Conservation (phyloP, 2,888 invertebrate species). For the Chouioia cunea region DNA sequence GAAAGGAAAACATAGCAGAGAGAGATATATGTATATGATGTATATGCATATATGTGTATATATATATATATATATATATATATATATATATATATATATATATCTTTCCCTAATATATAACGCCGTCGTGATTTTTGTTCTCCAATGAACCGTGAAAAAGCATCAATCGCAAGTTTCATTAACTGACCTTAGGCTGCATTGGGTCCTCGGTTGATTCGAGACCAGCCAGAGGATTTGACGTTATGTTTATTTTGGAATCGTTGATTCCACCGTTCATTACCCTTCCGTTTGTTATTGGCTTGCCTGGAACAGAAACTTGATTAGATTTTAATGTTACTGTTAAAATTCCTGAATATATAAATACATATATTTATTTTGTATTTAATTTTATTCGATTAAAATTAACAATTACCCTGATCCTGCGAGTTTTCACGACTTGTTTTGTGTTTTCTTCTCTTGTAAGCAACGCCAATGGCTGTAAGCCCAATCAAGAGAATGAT, state of each 20-base stretch:
- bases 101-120: too few species aligned
- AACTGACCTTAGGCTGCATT: slow-evolving; percentile 67
- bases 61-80: too few species aligned
- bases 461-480: slow-evolving; percentile 66
- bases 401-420: slow-evolving; percentile 58
- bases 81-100: too few species aligned
- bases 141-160: slow-evolving; percentile 44
- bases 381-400: too few species aligned
- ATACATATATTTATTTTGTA: too few species aligned
- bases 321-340: too few species aligned
- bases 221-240: slow-evolving; percentile 81
- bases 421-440: slow-evolving; percentile 67
- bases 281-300: slow-evolving; percentile 65
- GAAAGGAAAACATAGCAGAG: slow-evolving; percentile 3
- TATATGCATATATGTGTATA: too few species aligned
- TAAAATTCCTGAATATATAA: too few species aligned
- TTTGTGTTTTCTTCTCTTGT: slow-evolving; percentile 70
- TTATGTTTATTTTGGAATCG: slow-evolving; percentile 77
- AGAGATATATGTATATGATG: too few species aligned
- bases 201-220: slow-evolving; percentile 75
- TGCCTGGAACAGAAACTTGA: slow-evolving; percentile 54
- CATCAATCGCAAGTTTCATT: slow-evolving; percentile 43
- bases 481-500: slow-evolving; percentile 68
- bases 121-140: slow-evolving; percentile 37
- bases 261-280: slow-evolving; percentile 66